Percentiles rank a stretch among this genome's conserved stretches.
Conservation (phyloP, 2,888 invertebrate genomes). For the Drosophila eohydei region DNA sequence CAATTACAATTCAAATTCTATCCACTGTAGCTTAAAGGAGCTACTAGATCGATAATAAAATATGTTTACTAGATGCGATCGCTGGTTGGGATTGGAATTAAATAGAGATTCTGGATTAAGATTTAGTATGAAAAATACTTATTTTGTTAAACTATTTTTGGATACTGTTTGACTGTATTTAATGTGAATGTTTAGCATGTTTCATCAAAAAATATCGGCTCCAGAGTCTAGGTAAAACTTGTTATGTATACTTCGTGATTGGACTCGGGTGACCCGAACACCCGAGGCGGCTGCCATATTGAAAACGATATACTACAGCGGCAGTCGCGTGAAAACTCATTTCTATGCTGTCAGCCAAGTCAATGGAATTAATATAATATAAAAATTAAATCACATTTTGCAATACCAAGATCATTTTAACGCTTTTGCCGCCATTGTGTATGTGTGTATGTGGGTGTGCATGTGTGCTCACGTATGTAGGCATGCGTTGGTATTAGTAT, state of each 20-base stretch:
- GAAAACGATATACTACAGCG: slow-evolving; percentile 46
- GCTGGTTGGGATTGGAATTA: neutral
- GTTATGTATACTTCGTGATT: slow-evolving; percentile 54
- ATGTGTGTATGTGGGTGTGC: neutral
- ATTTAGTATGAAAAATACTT: too few species aligned
- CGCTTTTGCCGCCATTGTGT: slow-evolving; percentile 2
- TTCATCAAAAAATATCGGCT: slow-evolving; percentile 39
- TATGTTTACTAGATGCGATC: slow-evolving; percentile 16
- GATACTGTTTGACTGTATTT: neutral
- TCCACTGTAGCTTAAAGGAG: neutral
- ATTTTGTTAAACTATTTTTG: too few species aligned
- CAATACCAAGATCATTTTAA: slow-evolving; percentile 25
- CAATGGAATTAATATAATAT: neutral
- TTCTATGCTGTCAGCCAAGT: slow-evolving; percentile 13
- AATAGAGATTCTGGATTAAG: too few species aligned
- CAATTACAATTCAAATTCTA: neutral
- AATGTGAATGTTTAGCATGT: slow-evolving; percentile 5
- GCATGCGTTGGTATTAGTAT: slow-evolving; percentile 26
- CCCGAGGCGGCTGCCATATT: slow-evolving; percentile 79
- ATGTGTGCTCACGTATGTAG: neutral
- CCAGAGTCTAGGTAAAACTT: slow-evolving; percentile 30
- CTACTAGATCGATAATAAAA: neutral
- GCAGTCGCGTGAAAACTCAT: slow-evolving; percentile 66
- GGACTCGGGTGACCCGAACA: slow-evolving; percentile 60
- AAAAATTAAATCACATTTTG: neutral